Evolutionary conservation across 2,113 vertebrate genomes (phyloP).

Genomic region (Xenus cinereus): DNA sequence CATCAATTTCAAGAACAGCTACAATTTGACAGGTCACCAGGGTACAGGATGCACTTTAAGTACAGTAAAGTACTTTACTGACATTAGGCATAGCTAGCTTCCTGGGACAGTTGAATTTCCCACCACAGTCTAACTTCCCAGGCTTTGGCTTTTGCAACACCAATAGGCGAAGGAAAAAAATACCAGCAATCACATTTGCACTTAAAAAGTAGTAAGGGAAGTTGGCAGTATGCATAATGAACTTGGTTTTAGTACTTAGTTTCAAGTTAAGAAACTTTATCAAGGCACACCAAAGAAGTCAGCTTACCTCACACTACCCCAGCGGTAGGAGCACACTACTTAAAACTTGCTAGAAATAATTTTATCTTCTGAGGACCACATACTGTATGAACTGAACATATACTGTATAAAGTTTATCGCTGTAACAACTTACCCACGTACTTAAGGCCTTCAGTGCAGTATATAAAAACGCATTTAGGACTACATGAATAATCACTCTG

Average conservation of each 20-base stretch:
- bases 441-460: neutral
- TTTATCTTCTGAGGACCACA: neutral
- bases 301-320: fast-evolving
- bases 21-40: neutral
- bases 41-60: neutral
- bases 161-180: neutral
- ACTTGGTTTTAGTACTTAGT: neutral
- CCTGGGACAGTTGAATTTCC: neutral
- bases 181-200: fast-evolving
- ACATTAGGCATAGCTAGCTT: neutral
- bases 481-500: neutral
- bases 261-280: neutral
- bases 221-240: neutral
- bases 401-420: neutral
- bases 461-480: neutral
- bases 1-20: neutral
- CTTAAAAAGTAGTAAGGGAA: neutral
- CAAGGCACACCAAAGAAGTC: neutral
- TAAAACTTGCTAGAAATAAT: neutral
- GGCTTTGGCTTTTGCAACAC: neutral
- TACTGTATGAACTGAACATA: neutral
- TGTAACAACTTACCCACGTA: fast-evolving
- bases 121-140: fast-evolving
- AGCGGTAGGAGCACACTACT: neutral
- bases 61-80: neutral